These are phyloP conservation scores for Hippoglossus stenolepis DNA, from an alignment of 2,113 vertebrate species.

Conservation along the genomic window DNA sequence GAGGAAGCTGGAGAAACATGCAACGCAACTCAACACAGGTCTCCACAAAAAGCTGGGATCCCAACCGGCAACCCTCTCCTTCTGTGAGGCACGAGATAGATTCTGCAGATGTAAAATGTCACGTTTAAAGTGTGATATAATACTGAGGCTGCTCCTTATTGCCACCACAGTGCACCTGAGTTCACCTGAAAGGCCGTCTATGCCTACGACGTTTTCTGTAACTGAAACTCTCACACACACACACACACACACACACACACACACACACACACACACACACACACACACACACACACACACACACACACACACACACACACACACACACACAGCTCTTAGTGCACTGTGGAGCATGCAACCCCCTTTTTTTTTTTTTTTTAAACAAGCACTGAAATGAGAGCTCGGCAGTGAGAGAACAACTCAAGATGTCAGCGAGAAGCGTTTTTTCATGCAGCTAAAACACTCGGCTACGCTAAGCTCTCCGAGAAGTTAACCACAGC, in stretches of 20 bases:
- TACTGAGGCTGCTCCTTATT: not conserved
- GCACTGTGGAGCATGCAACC: slow-evolving; percentile 8
- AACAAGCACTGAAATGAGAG: slow-evolving; percentile 18
- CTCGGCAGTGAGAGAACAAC: slow-evolving; percentile 24
- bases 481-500: slow-evolving; percentile 62
- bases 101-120: slow-evolving; percentile 8
- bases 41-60: no score
- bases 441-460: slow-evolving; percentile 36
- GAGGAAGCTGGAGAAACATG: no score
- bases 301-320: not conserved
- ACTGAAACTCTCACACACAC: not conserved
- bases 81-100: not conserved
- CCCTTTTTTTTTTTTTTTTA: not conserved
- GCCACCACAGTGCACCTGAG: not conserved
- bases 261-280: no score
- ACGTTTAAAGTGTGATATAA: not conserved
- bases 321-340: not conserved
- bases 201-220: not conserved
- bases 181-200: not conserved
- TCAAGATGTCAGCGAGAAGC: slow-evolving; percentile 39
- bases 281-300: no score
- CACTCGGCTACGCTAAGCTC: slow-evolving; percentile 29
- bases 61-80: no score
- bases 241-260: no score
- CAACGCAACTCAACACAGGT: not conserved